Conservation (phyloP, 2,888 invertebrate species). For the Parnassius orleans region DNA sequence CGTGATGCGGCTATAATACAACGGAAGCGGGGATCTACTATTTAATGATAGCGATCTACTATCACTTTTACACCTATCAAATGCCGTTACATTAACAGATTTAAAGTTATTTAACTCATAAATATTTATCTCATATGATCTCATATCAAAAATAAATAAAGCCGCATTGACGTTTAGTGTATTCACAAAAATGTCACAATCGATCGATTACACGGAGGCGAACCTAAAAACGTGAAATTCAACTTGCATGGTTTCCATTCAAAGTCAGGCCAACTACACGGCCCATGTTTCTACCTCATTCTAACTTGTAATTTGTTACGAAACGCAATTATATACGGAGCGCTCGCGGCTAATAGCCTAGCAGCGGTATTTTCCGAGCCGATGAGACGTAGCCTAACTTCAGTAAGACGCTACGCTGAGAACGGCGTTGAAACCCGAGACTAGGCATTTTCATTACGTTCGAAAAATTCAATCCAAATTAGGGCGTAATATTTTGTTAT, state of each 20-base stretch:
- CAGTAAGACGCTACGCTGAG: conserved; percentile 4
- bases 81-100: too few relatives aligned
- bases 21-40: too few relatives aligned
- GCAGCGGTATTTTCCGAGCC: conserved; percentile 36
- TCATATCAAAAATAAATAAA: too few relatives aligned
- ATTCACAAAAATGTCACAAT: neutral
- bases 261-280: conserved; percentile 42
- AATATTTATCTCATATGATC: too few relatives aligned
- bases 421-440: neutral
- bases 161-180: too few relatives aligned
- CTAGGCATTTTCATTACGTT: neutral
- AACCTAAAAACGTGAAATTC: conserved; percentile 10
- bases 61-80: too few relatives aligned
- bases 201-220: neutral
- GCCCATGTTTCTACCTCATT: conserved; percentile 57
- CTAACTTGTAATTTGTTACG: conserved; percentile 71
- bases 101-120: too few relatives aligned
- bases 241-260: conserved; percentile 23
- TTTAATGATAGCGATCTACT: too few relatives aligned
- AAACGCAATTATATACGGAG: conserved; percentile 65
- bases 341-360: conserved; percentile 56
- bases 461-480: neutral
- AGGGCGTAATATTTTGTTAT: too few relatives aligned
- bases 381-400: conserved; percentile 36
- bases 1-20: too few relatives aligned